Evolutionary conservation across 2,888 invertebrate species (phyloP).

Genomic region (Drosophila phalerata): DNA sequence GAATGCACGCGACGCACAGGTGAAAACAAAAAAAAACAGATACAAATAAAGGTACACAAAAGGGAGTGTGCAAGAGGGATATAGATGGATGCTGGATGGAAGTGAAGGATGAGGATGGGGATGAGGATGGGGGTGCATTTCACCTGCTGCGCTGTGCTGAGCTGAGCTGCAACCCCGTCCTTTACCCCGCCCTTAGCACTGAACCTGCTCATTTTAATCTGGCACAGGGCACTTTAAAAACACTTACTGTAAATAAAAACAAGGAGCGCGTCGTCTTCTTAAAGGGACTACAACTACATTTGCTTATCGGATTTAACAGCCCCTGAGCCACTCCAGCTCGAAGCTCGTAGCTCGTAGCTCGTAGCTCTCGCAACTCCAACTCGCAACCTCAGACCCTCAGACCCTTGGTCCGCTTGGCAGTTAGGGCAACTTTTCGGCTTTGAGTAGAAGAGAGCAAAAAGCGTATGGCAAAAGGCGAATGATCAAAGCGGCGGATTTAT

Average conservation of each 20-base stretch:
- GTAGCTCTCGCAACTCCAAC: slow-evolving; percentile 10
- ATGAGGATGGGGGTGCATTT: slow-evolving; percentile 2
- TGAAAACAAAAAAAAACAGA: slow-evolving; percentile 8
- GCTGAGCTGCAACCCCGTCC: slow-evolving; percentile 1
- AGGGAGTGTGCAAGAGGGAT: not conserved
- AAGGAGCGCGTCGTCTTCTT: slow-evolving; percentile 53
- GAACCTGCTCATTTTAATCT: slow-evolving; percentile 55
- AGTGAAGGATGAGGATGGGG: not conserved
- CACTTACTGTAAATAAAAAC: slow-evolving; percentile 70
- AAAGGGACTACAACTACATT: slow-evolving; percentile 75
- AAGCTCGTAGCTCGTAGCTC: not conserved
- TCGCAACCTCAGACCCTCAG: not conserved
- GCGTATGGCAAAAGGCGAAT: slow-evolving; percentile 65
- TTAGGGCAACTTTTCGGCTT: slow-evolving; percentile 74
- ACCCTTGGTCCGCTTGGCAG: not conserved
- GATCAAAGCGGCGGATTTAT: slow-evolving; percentile 79
- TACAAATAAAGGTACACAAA: slow-evolving; percentile 4
- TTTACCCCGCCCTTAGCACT: not conserved
- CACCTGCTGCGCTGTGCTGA: slow-evolving; percentile 31
- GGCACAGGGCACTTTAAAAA: slow-evolving; percentile 67
- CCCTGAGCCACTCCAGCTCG: slow-evolving; percentile 13
- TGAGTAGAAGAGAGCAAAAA: slow-evolving; percentile 36
- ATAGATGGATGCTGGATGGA: not conserved
- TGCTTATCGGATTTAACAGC: slow-evolving; percentile 75
- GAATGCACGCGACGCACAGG: slow-evolving; percentile 50